A percentile compares a stretch with the other conserved stretches of the same genome.
Conservation (phyloP, 2,888 invertebrate species). For the Cylloceria caligata region DNA sequence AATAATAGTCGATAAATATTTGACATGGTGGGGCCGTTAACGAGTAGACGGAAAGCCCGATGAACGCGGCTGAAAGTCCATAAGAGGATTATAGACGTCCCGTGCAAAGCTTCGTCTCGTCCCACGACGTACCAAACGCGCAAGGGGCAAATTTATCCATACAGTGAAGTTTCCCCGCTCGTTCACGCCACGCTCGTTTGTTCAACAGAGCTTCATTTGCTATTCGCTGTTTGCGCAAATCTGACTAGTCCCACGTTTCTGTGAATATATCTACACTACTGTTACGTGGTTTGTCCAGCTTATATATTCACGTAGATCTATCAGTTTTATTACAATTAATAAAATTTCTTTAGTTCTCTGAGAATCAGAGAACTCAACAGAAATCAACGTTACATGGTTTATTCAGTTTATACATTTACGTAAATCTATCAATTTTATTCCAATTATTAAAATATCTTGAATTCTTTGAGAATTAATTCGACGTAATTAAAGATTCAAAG, state of each 20-base stretch:
- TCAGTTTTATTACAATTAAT: neutral
- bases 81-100: constrained; percentile 64
- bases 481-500: too few relatives aligned
- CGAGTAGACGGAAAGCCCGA: constrained; percentile 61
- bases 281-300: neutral
- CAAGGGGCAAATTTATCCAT: constrained; percentile 29
- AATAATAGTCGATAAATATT: constrained; percentile 68
- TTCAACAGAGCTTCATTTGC: constrained; percentile 26
- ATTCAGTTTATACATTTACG: too few relatives aligned
- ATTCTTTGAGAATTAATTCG: too few relatives aligned
- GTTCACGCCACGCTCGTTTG: neutral
- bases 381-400: too few relatives aligned
- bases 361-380: too few relatives aligned
- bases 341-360: neutral
- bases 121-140: neutral
- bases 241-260: neutral
- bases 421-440: too few relatives aligned
- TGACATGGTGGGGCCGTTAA: constrained; percentile 59
- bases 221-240: constrained; percentile 8
- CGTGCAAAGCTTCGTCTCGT: constrained; percentile 42
- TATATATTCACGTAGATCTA: neutral
- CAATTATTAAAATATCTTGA: too few relatives aligned
- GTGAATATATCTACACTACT: neutral
- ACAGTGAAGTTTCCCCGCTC: neutral
- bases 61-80: constrained; percentile 53